These are phyloP conservation scores for Tillus elongatus DNA, from an alignment of 2,888 invertebrate species.

Conservation along the genomic window DNA sequence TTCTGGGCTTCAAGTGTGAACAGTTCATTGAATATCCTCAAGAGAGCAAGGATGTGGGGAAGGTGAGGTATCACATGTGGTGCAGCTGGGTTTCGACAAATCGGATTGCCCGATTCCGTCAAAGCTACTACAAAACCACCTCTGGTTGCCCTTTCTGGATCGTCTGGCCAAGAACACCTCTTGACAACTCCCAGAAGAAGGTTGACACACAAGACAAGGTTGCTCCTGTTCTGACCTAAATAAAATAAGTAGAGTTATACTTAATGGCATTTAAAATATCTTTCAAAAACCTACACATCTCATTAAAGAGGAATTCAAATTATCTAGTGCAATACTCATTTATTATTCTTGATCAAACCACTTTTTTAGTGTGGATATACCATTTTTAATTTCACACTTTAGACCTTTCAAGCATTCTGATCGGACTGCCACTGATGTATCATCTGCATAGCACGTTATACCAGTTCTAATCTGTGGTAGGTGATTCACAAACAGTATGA, in stretches of 20 bases:
- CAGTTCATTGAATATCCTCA: slow-evolving; percentile 70
- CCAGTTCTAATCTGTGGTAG: too few species aligned
- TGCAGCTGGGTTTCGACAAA: slow-evolving; percentile 80
- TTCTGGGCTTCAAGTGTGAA: slow-evolving; percentile 61
- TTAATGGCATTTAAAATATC: too few species aligned
- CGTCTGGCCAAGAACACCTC: slow-evolving; percentile 79
- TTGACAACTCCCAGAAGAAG: slow-evolving; percentile 78
- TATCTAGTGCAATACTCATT: slow-evolving; percentile 2
- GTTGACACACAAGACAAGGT: slow-evolving; percentile 63
- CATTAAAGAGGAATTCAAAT: not conserved
- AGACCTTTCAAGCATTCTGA: too few species aligned
- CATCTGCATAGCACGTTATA: too few species aligned
- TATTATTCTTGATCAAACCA: too few species aligned
- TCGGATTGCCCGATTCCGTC: slow-evolving; percentile 66
- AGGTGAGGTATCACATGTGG: slow-evolving; percentile 72
- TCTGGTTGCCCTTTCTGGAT: slow-evolving; percentile 72
- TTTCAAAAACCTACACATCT: too few species aligned
- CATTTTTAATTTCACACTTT: too few species aligned
- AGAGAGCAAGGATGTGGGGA: slow-evolving; percentile 69
- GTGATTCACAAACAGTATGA: too few species aligned
- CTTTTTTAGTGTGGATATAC: too few species aligned
- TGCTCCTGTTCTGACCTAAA: slow-evolving; percentile 45
- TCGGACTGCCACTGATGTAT: too few species aligned
- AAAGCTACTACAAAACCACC: slow-evolving; percentile 73
- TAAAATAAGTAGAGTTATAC: slow-evolving; percentile 1